Evolutionary conservation across 2,797 vertebrate species (phyloP), one percentile per base, ranked within the genome.

Genomic region (Brotula barbata): DNA sequence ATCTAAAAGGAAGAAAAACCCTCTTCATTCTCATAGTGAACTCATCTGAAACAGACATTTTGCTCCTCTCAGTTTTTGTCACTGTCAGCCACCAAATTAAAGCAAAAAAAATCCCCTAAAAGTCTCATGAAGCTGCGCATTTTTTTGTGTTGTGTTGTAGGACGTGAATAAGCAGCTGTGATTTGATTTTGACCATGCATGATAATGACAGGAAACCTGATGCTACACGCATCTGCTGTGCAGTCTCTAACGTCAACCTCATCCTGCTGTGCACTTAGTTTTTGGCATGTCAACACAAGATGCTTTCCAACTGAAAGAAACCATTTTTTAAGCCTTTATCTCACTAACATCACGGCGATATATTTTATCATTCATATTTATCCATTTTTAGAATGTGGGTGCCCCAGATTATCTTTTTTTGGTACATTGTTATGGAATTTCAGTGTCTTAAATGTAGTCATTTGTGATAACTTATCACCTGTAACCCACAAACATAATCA

Each of bases 141-240:
- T 73, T 71, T 75, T 42, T 53, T 31, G 53, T 60, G 55, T 50
- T 53, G 22, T 5, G 8, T 58, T 47, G 16, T 0, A 25, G 59
- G 49, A 42, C 69, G 39, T 74, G 54, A 81, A 61, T 64, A 55
- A 76, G 75, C 78, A 80, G 80, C 47, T 65, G 6, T 71, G 67
- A 69, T 70, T 56, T 68, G 71, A 64, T 70, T 82, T 81, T 71
- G 75, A 74, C 75, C 71, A 66, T 66, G 71, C 76, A 34, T 58
- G 72, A 66, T 70, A 15, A n/a, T 44, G 67, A 50, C 79, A 43
- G 52, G 31, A 34, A 10, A 71, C 72, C 81, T 79, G 74, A 64
- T 85, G 78, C 65, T 65, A 20, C 42, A 52, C 46, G 46, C 63
- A 49, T 72, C 73, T 73, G 76, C 59, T 71, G 63, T 47, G 47